Evolutionary conservation across 1,140 invertebrate species (phyloP).

Genomic region (Myzus persicae): DNA sequence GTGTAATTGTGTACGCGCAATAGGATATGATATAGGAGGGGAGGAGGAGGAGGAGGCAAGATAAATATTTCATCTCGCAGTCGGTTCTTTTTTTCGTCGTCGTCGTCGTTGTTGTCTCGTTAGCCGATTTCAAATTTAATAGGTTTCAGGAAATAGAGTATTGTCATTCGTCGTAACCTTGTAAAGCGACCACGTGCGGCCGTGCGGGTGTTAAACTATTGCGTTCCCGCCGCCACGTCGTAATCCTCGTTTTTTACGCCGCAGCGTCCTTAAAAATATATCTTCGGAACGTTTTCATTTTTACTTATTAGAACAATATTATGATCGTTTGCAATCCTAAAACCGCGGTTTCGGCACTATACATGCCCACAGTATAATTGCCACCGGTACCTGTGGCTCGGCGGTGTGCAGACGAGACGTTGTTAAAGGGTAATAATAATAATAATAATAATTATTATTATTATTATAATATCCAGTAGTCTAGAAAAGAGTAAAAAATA

Average conservation of each 20-base stretch:
- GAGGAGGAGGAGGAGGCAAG: neutral
- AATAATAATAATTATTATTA: too few relatives aligned
- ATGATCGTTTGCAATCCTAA: neutral
- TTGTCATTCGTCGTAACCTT: conserved; percentile 28
- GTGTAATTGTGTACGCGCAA: neutral
- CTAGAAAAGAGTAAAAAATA: neutral
- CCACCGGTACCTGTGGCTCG: neutral
- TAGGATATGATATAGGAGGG: neutral
- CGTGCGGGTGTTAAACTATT: neutral
- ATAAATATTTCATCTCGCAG: conserved; percentile 35
- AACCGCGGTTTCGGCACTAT: neutral
- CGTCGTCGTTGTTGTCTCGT: conserved; percentile 26
- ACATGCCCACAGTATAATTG: neutral
- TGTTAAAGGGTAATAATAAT: too few relatives aligned
- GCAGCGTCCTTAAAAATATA: neutral
- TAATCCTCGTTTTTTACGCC: neutral
- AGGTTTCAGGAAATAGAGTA: conserved; percentile 51
- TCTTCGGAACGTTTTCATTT: neutral
- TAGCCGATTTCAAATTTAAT: conserved; percentile 54
- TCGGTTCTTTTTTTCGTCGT: conserved; percentile 8
- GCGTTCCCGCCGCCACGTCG: neutral
- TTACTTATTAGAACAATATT: neutral
- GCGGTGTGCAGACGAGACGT: neutral
- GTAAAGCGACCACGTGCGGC: conserved; percentile 35
- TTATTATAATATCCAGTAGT: conserved; percentile 2